Conservation (phyloP, 1,140 invertebrate species). For the Aphis gossypii region DNA sequence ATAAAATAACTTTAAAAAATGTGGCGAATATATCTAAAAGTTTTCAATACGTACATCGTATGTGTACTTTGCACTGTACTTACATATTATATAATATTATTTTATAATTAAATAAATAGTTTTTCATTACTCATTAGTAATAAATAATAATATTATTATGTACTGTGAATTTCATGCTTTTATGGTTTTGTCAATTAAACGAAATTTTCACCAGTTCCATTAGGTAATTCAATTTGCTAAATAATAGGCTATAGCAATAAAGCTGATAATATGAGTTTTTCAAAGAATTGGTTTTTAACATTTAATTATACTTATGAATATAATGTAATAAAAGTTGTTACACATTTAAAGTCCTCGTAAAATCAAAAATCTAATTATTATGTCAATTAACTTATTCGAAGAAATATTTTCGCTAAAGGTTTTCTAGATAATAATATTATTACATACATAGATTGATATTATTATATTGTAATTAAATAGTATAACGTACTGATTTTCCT, state of each 20-base stretch:
- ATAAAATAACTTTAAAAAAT: too few relatives aligned
- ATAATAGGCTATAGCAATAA: background rate
- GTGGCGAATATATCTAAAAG: too few relatives aligned
- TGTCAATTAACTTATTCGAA: background rate
- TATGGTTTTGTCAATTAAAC: background rate
- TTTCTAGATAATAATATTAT: background rate
- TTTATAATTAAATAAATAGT: background rate
- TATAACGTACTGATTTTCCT: background rate
- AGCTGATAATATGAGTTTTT: background rate
- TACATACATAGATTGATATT: background rate
- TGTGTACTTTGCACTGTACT: too few relatives aligned
- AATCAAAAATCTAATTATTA: background rate
- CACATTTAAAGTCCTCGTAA: background rate
- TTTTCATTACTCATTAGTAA: too few relatives aligned
- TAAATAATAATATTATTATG: too few relatives aligned
- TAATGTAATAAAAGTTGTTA: background rate
- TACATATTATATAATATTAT: background rate
- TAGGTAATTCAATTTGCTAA: background rate
- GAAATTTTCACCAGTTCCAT: background rate
- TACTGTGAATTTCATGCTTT: background rate
- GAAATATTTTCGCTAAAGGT: background rate
- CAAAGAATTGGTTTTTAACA: background rate
- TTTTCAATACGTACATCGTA: too few relatives aligned
- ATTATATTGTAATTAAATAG: background rate
- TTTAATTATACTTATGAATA: background rate